Evolutionary conservation across 2,888 invertebrate genomes (phyloP).

Genomic region (Clunio marinus): DNA sequence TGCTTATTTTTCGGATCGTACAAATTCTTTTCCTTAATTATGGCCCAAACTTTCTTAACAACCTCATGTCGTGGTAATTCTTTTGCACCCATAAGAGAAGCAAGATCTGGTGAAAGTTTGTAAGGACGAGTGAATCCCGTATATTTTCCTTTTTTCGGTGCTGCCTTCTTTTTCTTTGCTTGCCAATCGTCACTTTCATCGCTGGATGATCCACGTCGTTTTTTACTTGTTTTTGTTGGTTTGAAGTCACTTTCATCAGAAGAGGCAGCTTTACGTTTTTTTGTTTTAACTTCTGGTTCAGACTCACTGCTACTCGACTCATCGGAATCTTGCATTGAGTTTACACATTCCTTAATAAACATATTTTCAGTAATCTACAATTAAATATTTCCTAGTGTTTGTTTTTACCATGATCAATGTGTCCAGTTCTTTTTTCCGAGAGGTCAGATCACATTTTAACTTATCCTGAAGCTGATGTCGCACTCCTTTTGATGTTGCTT

Average conservation of each 20-base stretch:
- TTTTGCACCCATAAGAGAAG: slow-evolving; percentile 74
- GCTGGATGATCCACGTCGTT: slow-evolving; percentile 53
- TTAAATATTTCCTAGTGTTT: no score
- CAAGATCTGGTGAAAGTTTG: slow-evolving; percentile 77
- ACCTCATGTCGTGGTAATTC: slow-evolving; percentile 86
- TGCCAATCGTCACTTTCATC: slow-evolving; percentile 53
- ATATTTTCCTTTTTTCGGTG: slow-evolving; percentile 53
- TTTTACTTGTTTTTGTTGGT: slow-evolving; percentile 40
- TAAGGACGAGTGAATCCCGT: slow-evolving; percentile 81
- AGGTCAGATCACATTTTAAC: slow-evolving; percentile 68
- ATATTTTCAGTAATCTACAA: no score
- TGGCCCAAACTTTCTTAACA: slow-evolving; percentile 84
- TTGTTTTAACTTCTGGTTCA: slow-evolving; percentile 42
- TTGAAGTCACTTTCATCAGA: slow-evolving; percentile 49
- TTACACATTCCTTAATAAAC: slow-evolving; percentile 69
- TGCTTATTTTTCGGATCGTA: slow-evolving; percentile 94
- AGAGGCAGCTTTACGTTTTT: slow-evolving; percentile 46
- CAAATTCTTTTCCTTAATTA: slow-evolving; percentile 82
- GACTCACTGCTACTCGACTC: slow-evolving; percentile 50
- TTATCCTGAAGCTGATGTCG: slow-evolving; percentile 79
- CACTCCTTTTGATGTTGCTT: slow-evolving; percentile 84
- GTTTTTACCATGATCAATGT: slow-evolving; percentile 66
- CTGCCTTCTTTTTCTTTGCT: slow-evolving; percentile 42
- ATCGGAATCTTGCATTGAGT: slow-evolving; percentile 50
- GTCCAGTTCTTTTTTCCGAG: slow-evolving; percentile 82